phyloP scores from a whole-genome alignment of 2,113 vertebrate genomes.

The Microcebus ravelobensis region DNA sequence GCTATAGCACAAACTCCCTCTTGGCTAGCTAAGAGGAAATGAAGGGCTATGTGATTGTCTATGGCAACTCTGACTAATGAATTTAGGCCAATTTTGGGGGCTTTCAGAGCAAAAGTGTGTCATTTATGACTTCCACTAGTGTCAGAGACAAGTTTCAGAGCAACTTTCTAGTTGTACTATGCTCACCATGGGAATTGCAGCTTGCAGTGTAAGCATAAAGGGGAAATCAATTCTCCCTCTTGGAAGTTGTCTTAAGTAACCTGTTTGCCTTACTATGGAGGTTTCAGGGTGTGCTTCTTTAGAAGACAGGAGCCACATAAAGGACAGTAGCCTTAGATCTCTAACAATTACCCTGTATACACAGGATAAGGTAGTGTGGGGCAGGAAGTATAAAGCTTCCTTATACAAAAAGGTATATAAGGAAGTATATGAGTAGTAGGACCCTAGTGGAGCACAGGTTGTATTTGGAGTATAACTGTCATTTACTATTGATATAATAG shows the following conservation, averaged over 20 bases:
- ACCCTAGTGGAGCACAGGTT: background rate
- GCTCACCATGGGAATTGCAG: background rate
- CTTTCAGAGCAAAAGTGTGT: background rate
- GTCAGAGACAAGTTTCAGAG: background rate
- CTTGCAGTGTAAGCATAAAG: background rate
- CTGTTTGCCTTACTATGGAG: background rate
- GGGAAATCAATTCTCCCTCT: background rate
- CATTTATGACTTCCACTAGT: background rate
- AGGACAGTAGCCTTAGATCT: background rate
- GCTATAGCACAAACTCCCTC: background rate
- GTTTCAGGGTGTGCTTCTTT: background rate
- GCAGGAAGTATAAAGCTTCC: background rate
- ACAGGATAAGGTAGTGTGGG: background rate
- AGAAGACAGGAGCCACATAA: background rate
- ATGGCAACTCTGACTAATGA: background rate
- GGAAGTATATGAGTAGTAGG: background rate
- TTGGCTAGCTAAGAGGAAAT: background rate
- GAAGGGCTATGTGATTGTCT: background rate
- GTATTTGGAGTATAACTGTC: background rate
- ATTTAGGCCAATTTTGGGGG: background rate
- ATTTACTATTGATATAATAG: background rate
- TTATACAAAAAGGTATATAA: background rate
- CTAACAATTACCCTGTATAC: background rate
- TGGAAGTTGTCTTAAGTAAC: conserved; percentile 1
- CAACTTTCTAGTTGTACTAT: background rate